Percentiles rank a stretch among this genome's conserved stretches.
These are phyloP conservation scores for Drosophila tsacasi DNA, from an alignment of 1,140 invertebrate genomes.

Conservation along the genomic window DNA sequence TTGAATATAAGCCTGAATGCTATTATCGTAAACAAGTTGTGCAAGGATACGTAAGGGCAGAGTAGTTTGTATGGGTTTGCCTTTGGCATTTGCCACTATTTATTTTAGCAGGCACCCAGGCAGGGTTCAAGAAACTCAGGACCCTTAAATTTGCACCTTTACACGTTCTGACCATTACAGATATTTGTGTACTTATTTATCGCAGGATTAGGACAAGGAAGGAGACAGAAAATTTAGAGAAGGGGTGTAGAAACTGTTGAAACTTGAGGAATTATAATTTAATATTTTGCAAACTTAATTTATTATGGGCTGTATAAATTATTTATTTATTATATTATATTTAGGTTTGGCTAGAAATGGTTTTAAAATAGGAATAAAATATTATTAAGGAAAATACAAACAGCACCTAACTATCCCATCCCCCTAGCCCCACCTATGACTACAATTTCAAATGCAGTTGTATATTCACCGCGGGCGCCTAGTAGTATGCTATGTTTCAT, in stretches of 20 bases:
- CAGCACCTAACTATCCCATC: too few species aligned
- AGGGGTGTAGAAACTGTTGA: neutral
- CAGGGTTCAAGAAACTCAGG: slow-evolving; percentile 38
- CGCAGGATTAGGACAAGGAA: neutral
- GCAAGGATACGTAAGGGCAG: neutral
- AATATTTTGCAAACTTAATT: too few species aligned
- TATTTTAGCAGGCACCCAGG: slow-evolving; percentile 12
- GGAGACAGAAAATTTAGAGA: neutral
- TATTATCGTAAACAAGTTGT: slow-evolving; percentile 21
- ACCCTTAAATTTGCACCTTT: slow-evolving; percentile 25
- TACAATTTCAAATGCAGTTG: slow-evolving; percentile 10
- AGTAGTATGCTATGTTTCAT: slow-evolving; percentile 57
- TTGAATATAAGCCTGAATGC: slow-evolving; percentile 17
- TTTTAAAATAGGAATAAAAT: neutral
- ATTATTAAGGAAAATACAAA: too few species aligned
- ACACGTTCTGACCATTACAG: slow-evolving; percentile 40
- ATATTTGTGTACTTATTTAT: slow-evolving; percentile 63
- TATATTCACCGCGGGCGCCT: slow-evolving; percentile 12
- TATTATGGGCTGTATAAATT: too few species aligned
- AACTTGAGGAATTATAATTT: neutral
- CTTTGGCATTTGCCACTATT: slow-evolving; percentile 30
- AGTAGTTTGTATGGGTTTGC: neutral
- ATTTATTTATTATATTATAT: too few species aligned
- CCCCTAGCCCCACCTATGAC: neutral
- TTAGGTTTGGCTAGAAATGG: too few species aligned